Evolutionary conservation across 2,888 invertebrate species (phyloP).

Genomic region (Torymus auratus): DNA sequence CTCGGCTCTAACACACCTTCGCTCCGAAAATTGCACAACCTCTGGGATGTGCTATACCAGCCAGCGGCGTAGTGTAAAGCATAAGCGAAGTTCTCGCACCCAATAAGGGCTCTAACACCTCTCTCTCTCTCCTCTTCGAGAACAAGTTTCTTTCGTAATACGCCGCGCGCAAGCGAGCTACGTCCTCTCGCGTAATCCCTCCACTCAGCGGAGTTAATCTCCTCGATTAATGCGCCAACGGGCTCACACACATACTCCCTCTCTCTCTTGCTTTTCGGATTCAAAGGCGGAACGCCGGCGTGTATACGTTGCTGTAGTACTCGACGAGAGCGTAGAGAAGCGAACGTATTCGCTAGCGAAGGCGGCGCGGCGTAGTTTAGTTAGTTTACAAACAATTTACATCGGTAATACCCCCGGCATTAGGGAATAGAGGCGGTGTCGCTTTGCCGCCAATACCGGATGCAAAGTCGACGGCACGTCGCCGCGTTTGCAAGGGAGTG

Average conservation of each 20-base stretch:
- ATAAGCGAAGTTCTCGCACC: slow-evolving; percentile 43
- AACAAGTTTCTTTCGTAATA: slow-evolving; percentile 51
- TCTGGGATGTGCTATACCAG: not conserved
- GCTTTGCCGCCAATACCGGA: not conserved
- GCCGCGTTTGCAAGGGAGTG: not conserved
- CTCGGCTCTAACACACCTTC: too few species aligned
- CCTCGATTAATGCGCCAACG: slow-evolving; percentile 66
- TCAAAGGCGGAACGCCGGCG: not conserved
- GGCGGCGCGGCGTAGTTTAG: slow-evolving; percentile 20
- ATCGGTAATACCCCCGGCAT: slow-evolving; percentile 55
- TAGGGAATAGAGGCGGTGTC: slow-evolving; percentile 3
- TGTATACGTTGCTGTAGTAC: not conserved
- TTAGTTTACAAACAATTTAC: slow-evolving; percentile 59
- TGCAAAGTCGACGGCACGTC: not conserved
- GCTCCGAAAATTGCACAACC: too few species aligned
- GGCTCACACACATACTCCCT: not conserved
- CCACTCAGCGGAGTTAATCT: slow-evolving; percentile 68
- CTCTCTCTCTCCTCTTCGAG: too few species aligned
- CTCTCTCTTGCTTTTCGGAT: slow-evolving; percentile 1
- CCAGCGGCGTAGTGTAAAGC: slow-evolving; percentile 21
- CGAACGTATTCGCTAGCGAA: slow-evolving; percentile 21
- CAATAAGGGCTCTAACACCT: slow-evolving; percentile 22
- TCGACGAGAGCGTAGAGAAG: not conserved
- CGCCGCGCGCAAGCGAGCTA: slow-evolving; percentile 47
- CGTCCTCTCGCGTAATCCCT: slow-evolving; percentile 47